Conservation (phyloP, 2,888 invertebrate genomes). For the Perdita meconis region DNA sequence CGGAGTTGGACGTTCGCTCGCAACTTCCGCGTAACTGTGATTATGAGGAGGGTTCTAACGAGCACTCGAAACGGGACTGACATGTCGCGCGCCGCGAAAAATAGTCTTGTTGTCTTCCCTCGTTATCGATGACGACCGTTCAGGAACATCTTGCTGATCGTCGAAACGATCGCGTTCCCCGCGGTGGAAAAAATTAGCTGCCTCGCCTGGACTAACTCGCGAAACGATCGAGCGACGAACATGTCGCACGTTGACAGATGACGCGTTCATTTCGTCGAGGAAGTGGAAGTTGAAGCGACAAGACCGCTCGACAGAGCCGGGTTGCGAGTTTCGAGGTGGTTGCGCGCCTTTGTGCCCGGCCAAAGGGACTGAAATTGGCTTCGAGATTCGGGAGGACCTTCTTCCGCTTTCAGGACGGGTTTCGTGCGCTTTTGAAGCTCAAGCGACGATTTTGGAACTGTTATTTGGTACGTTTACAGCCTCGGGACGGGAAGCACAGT, state of each 20-base stretch:
- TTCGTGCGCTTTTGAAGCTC: neutral
- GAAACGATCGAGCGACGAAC: conserved; percentile 14
- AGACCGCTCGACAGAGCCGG: conserved; percentile 35
- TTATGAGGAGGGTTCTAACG: conserved; percentile 37
- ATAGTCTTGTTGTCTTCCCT: neutral
- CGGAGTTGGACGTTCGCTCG: conserved; percentile 11
- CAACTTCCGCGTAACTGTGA: conserved; percentile 44
- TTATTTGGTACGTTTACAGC: neutral
- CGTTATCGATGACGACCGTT: conserved; percentile 12
- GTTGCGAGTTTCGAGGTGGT: conserved; percentile 28
- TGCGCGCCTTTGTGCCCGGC: conserved; percentile 31
- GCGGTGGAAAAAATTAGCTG: conserved; percentile 30
- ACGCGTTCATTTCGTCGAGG: conserved; percentile 60
- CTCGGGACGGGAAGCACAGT: no score
- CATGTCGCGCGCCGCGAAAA: neutral
- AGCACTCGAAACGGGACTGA: conserved; percentile 1
- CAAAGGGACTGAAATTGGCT: conserved; percentile 20
- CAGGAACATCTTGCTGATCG: neutral
- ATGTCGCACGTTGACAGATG: conserved; percentile 40
- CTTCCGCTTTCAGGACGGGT: conserved; percentile 28
- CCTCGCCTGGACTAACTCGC: no score
- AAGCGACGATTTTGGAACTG: neutral
- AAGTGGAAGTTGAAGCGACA: conserved; percentile 39
- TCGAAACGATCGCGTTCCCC: neutral
- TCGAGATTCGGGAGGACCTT: conserved; percentile 7